Percentiles rank a stretch among this genome's conserved stretches.
Conservation (phyloP, 2,113 vertebrate genomes). For the Pungitius pungitius region DNA sequence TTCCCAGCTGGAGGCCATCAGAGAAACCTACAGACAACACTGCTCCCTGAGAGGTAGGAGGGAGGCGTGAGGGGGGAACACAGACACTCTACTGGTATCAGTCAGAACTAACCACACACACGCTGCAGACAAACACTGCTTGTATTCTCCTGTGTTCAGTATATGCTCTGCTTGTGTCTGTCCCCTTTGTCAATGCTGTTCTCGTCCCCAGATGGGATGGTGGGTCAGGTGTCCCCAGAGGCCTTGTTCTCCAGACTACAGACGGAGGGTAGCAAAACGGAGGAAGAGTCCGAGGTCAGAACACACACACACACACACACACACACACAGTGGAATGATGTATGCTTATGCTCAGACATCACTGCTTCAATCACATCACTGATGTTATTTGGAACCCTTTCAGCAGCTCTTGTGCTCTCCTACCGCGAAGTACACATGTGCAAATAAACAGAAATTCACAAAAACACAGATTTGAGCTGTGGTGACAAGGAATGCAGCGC, state of each 20-base stretch:
- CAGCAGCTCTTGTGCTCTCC: not conserved
- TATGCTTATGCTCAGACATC: not conserved
- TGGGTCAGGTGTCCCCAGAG: conserved; percentile 82
- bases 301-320: not conserved
- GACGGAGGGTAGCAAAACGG: conserved; percentile 88
- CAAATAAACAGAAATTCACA: not conserved
- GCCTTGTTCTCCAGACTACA: conserved; percentile 88
- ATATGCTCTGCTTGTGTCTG: too few species aligned
- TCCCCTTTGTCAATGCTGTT: not conserved
- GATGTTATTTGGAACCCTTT: not conserved
- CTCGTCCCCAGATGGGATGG: conserved; percentile 83
- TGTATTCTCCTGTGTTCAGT: too few species aligned
- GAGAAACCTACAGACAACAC: conserved; percentile 72
- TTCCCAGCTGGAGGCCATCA: conserved; percentile 83
- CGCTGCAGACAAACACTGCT: too few species aligned
- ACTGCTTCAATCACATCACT: not conserved
- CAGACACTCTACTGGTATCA: not conserved
- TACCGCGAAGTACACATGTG: not conserved
- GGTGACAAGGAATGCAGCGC: not conserved
- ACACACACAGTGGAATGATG: conserved; percentile 1
- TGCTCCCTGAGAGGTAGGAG: conserved; percentile 73
- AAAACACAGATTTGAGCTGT: not conserved
- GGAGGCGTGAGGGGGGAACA: not conserved
- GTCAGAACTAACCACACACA: not conserved
- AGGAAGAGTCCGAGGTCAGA: conserved; percentile 91